A percentile compares a stretch with the other conserved stretches of the same genome.
Conservation (phyloP, 1,140 invertebrate species). For the Cydia fagiglandana region DNA sequence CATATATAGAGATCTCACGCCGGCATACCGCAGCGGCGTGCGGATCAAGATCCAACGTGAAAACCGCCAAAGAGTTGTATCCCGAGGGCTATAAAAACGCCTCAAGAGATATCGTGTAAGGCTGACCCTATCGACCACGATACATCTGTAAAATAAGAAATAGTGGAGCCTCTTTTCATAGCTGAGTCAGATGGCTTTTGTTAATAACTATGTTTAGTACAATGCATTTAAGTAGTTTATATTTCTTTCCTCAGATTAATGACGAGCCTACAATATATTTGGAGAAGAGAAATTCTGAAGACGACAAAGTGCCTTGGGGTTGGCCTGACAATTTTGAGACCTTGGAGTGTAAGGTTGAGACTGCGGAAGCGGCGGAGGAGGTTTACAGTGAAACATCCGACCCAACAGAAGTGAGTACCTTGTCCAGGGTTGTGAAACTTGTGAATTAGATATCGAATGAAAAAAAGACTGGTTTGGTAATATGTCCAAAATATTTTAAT, state of each 20-base stretch:
- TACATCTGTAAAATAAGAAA: too few relatives aligned
- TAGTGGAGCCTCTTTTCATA: neutral
- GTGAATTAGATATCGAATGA: neutral
- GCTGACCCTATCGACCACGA: too few relatives aligned
- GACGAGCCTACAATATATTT: conserved; percentile 50
- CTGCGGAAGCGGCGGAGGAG: conserved; percentile 45
- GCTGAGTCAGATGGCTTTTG: too few relatives aligned
- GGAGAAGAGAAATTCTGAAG: conserved; percentile 33
- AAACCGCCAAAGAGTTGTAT: too few relatives aligned
- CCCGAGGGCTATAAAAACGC: too few relatives aligned
- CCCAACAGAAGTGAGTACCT: neutral
- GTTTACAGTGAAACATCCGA: conserved; percentile 33
- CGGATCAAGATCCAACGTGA: too few relatives aligned
- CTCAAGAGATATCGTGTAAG: too few relatives aligned
- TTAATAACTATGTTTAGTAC: neutral
- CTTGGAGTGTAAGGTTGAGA: conserved; percentile 40
- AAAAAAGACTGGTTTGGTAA: neutral
- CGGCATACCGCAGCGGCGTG: too few relatives aligned
- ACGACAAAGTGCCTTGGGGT: conserved; percentile 42
- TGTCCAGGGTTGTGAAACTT: neutral
- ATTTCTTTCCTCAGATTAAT: conserved; percentile 35
- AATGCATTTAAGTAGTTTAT: neutral
- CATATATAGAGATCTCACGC: too few relatives aligned
- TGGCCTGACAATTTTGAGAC: conserved; percentile 48
- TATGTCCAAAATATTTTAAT: neutral